Evolutionary conservation across 2,888 invertebrate genomes (phyloP).

Genomic region (Torymus aiolomorphi): DNA sequence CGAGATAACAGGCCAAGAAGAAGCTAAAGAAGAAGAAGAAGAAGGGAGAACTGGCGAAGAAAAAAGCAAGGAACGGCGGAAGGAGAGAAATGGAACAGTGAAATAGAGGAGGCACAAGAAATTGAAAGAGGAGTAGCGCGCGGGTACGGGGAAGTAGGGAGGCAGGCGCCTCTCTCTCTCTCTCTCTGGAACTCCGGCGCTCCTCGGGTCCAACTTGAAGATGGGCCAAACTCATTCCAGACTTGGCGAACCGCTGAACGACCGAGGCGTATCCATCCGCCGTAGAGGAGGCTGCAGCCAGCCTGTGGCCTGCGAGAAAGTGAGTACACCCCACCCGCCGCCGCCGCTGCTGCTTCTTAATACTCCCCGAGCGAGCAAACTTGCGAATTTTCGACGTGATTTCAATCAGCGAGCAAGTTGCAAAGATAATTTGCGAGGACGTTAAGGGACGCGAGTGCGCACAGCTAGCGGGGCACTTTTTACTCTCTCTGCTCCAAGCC

Average conservation of each 20-base stretch:
- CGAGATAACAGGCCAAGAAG: background rate
- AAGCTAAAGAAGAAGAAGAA: background rate
- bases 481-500: too few relatives aligned
- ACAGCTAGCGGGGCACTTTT: background rate
- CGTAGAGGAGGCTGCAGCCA: background rate
- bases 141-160: background rate
- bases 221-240: conserved; percentile 70
- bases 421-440: conserved; percentile 52
- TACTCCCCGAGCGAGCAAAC: conserved; percentile 45
- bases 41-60: background rate
- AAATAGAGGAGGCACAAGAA: conserved; percentile 46
- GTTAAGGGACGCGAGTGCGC: conserved; percentile 33
- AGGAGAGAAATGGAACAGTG: conserved; percentile 31
- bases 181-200: conserved; percentile 61
- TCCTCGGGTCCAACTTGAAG: conserved; percentile 62
- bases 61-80: background rate
- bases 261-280: conserved; percentile 52
- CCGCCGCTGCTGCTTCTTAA: conserved; percentile 38
- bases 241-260: conserved; percentile 69
- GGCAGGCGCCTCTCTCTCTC: background rate
- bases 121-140: conserved; percentile 48
- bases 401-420: conserved; percentile 54
- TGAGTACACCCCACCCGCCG: background rate
- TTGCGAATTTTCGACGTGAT: conserved; percentile 55
- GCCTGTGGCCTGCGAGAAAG: background rate